Base-by-base conservation (phyloP, 2,113 vertebrate genomes). In the Deroptyus accipitrinus region DNA sequence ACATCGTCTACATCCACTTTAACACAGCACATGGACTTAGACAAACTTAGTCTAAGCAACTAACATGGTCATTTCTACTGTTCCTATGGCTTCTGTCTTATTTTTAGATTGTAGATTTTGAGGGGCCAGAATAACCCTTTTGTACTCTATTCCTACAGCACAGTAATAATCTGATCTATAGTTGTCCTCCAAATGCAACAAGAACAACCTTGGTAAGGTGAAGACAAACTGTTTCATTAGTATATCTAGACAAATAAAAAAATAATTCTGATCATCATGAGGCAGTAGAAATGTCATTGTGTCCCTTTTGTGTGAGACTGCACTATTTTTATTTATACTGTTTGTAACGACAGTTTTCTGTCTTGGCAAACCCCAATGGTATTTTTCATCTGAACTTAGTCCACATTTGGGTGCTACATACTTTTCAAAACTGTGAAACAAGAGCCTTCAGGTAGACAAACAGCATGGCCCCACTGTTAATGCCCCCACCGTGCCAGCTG, bases 341-440 rank as follows among this genome's bases (percentile, higher is more conserved):
- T 66, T 96, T 76, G 57, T 33, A 80, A 62, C 62, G 51, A 87
- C 16, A 76, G 10, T 48, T 72, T 82, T 89, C n/a, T 86, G 37
- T 64, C 37, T 91, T 92, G 83, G 69, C 69, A 95, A 84, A 54
- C 31, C 41, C 24, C 31, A 31, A 1, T 18, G 14, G 49, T 70
- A 86, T 86, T 91, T 51, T 83, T 92, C 69, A 41, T 59, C 64
- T 78, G 80, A 95, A 86, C 37, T 75, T 86, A 72, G 17, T 49
- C 48, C 39, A 37, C 51, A 33, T 83, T 90, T 81, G 28, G 10
- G 69, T 77, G 25, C 46, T 70, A 72, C 44, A 20, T 28, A 37
- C 69, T 88, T 7, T 66, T 70, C 64, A 72, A 61, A 89, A 89
- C 19, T 16, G 4, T n/a, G 55, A 78, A 75, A 84, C 30, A 41